A percentile compares a stretch with the other conserved stretches of the same genome.
Conservation (phyloP, 2,888 invertebrate genomes). For the Volucella inflata region DNA sequence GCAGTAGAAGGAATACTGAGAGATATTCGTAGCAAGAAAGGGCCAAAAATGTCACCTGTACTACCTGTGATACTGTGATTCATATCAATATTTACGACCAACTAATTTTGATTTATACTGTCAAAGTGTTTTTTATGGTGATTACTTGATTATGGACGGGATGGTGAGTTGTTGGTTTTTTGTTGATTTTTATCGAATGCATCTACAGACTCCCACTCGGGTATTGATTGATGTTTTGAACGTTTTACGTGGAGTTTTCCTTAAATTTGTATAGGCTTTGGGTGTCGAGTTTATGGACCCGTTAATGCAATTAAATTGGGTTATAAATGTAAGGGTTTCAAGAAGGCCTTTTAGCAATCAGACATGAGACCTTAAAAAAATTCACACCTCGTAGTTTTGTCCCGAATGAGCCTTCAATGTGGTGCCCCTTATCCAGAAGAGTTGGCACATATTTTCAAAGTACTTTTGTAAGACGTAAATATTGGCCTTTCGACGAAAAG, state of each 20-base stretch:
- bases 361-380: too few relatives aligned
- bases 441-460: too few relatives aligned
- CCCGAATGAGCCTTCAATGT: too few relatives aligned
- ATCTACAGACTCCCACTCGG: constrained; percentile 47
- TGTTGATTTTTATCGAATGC: constrained; percentile 32
- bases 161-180: constrained; percentile 40
- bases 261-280: not conserved
- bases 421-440: too few relatives aligned
- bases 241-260: too few relatives aligned
- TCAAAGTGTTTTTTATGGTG: constrained; percentile 56
- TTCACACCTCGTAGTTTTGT: too few relatives aligned
- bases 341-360: not conserved
- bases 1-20: constrained; percentile 8
- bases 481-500: too few relatives aligned
- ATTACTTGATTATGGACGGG: constrained; percentile 54
- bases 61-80: constrained; percentile 65
- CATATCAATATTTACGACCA: constrained; percentile 69
- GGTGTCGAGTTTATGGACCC: constrained; percentile 32
- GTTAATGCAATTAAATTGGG: constrained; percentile 5
- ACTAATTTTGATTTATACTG: constrained; percentile 65
- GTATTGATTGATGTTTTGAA: not conserved
- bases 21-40: not conserved
- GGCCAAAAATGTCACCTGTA: constrained; percentile 55
- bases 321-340: constrained; percentile 1
- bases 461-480: too few relatives aligned